Conservation (phyloP, 2,113 vertebrate genomes). For the Tauraco erythrolophus region DNA sequence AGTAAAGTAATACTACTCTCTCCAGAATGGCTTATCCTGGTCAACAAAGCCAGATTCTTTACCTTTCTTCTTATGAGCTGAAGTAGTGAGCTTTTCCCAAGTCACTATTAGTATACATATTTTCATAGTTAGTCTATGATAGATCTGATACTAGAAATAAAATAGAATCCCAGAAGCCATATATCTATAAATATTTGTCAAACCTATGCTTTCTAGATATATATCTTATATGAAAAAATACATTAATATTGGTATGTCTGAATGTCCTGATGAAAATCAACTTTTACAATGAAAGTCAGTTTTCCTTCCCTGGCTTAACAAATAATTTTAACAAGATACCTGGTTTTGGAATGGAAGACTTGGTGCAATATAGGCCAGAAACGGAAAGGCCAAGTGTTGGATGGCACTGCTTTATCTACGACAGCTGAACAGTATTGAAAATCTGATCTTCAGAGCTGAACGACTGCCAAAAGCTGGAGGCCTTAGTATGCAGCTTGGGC, state of each 20-base stretch:
- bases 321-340: background rate
- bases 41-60: background rate
- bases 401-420: background rate
- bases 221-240: background rate
- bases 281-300: background rate
- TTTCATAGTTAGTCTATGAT: background rate
- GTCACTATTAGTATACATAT: background rate
- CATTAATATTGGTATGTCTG: background rate
- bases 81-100: background rate
- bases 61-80: background rate
- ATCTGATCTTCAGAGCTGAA: background rate
- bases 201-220: background rate
- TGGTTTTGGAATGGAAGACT: background rate
- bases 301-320: background rate
- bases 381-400: background rate
- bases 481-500: background rate
- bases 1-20: background rate
- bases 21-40: background rate
- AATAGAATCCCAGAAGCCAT: background rate
- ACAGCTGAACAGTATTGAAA: slow-evolving; percentile 11
- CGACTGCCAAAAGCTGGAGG: background rate
- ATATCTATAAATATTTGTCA: background rate
- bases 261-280: background rate
- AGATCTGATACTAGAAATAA: background rate
- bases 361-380: background rate